phyloP scores from a whole-genome alignment of 2,888 invertebrate genomes.

The Mechanitis mazaeus region DNA sequence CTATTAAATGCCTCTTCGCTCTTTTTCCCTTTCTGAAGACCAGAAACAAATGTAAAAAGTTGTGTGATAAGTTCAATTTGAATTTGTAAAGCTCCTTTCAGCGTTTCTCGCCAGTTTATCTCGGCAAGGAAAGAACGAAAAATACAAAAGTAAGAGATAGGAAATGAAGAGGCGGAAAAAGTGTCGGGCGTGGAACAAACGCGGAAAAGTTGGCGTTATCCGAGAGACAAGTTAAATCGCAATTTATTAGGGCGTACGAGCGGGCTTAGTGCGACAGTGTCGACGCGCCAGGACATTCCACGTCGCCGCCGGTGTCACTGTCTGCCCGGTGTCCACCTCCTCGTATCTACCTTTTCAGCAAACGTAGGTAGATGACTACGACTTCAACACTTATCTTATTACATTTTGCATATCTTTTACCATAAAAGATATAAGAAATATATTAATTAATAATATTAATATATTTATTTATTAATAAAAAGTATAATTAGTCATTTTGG shows the following conservation, averaged over 20 bases:
- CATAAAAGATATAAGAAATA: too few relatives aligned
- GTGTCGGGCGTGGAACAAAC: slow-evolving; percentile 75
- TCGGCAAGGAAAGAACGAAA: slow-evolving; percentile 70
- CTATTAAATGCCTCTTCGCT: slow-evolving; percentile 77
- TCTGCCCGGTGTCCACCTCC: slow-evolving; percentile 20
- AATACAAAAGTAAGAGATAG: slow-evolving; percentile 78
- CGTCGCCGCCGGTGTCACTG: slow-evolving; percentile 25
- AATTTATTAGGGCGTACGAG: slow-evolving; percentile 74
- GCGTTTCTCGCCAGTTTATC: slow-evolving; percentile 77
- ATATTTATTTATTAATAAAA: too few relatives aligned
- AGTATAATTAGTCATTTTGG: too few relatives aligned
- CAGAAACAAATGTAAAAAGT: slow-evolving; percentile 78
- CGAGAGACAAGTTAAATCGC: slow-evolving; percentile 77
- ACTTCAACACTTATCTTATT: too few relatives aligned
- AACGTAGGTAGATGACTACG: background rate
- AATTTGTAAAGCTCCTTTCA: slow-evolving; percentile 78
- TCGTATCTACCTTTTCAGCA: slow-evolving; percentile 7
- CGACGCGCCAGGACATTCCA: slow-evolving; percentile 34
- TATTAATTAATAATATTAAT: too few relatives aligned
- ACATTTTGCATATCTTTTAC: too few relatives aligned
- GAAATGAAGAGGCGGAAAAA: slow-evolving; percentile 77
- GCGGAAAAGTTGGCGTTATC: slow-evolving; percentile 76
- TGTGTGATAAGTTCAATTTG: slow-evolving; percentile 78
- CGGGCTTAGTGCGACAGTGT: slow-evolving; percentile 64
- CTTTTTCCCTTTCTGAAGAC: slow-evolving; percentile 73